Evolutionary conservation across 2,113 vertebrate genomes (phyloP).

Genomic region (Rhinopomastus cyanomelas): DNA sequence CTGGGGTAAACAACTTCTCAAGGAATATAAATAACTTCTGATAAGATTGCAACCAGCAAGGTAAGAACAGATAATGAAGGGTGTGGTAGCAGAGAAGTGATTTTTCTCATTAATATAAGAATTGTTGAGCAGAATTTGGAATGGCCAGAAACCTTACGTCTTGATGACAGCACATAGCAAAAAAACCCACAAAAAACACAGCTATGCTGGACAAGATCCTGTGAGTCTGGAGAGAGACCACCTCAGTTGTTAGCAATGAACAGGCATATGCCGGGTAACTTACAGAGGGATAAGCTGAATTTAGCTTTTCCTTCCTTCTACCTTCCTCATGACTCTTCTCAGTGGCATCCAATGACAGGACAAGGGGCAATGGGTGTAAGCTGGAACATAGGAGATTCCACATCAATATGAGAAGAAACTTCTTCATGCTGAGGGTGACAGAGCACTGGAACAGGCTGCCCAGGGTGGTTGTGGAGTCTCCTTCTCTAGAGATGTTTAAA

Average conservation of each 20-base stretch:
- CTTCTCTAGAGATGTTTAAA: no score
- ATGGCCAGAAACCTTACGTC: neutral
- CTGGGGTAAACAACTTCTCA: neutral
- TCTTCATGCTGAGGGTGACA: no score
- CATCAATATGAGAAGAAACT: no score
- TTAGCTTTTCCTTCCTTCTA: neutral
- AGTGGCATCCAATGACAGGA: no score
- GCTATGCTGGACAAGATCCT: neutral
- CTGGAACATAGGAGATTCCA: no score
- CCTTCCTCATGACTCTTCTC: neutral
- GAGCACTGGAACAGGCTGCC: no score
- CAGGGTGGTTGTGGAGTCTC: no score
- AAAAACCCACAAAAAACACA: neutral
- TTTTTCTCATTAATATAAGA: neutral
- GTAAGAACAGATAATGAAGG: constrained; percentile 4
- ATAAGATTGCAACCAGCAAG: neutral
- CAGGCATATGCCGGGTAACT: neutral
- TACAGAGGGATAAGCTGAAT: neutral
- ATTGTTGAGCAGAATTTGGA: neutral
- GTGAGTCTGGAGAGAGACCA: neutral
- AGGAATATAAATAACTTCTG: neutral
- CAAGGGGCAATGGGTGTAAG: no score
- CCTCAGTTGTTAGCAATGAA: neutral
- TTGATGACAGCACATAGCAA: neutral
- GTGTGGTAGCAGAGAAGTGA: neutral